phyloP scores from a whole-genome alignment of 2,113 vertebrate genomes.

The Xenus cinereus region DNA sequence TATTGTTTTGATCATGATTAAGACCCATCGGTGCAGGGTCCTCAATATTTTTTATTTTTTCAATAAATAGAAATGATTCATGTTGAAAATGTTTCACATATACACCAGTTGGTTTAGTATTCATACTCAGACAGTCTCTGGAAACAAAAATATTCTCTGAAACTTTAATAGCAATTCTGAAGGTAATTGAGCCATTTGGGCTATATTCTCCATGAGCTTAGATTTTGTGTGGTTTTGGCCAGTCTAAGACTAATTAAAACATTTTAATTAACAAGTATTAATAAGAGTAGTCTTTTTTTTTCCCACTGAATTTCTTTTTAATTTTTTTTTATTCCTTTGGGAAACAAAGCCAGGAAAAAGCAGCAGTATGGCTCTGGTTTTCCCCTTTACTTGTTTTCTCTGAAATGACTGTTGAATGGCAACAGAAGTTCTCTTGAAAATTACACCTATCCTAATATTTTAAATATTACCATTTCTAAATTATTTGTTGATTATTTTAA shows the following conservation, averaged over 20 bases:
- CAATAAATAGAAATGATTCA: neutral
- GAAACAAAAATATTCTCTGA: neutral
- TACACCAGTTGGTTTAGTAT: accelerated
- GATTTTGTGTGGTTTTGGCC: neutral
- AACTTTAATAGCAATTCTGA: neutral
- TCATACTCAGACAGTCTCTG: neutral
- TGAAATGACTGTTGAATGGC: neutral
- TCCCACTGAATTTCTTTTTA: neutral
- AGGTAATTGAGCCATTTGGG: neutral
- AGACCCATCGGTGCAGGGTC: neutral
- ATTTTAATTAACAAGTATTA: neutral
- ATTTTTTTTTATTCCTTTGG: neutral
- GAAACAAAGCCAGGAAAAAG: neutral
- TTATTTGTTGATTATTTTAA: neutral
- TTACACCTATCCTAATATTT: neutral
- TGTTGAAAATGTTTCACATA: neutral
- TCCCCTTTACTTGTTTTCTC: neutral
- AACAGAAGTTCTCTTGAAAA: neutral
- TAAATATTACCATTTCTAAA: neutral
- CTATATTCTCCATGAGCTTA: neutral
- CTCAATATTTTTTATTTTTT: neutral
- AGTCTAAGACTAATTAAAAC: neutral
- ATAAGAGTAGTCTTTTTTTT: neutral
- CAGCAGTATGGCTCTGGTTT: neutral
- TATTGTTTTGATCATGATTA: neutral